Conservation (phyloP, 2,888 invertebrate species). For the Dexiosoma caninum region DNA sequence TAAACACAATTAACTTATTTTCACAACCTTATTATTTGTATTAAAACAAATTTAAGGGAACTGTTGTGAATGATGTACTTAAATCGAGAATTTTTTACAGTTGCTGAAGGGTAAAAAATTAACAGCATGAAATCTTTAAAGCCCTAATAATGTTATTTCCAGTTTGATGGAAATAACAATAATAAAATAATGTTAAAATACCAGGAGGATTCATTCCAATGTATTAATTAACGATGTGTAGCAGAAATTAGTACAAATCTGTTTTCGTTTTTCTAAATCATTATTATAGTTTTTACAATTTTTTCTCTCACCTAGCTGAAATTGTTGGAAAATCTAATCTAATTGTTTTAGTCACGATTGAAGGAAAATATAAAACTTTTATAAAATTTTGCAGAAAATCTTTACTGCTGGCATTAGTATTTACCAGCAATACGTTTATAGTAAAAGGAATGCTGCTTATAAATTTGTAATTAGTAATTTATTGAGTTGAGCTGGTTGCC, state of each 20-base stretch:
- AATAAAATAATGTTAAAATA: no score
- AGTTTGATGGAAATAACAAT: not conserved
- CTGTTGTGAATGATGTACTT: not conserved
- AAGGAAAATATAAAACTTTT: not conserved
- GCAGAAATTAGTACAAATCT: no score
- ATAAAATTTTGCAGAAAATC: not conserved
- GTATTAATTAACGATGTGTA: no score
- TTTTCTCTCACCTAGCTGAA: no score
- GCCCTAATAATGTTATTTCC: not conserved
- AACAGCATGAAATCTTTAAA: not conserved
- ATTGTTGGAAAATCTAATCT: no score
- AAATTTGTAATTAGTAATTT: constrained; percentile 43
- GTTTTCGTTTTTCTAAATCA: no score
- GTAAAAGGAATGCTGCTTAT: not conserved
- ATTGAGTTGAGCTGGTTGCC: constrained; percentile 50
- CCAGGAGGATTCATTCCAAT: no score
- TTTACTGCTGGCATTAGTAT: not conserved
- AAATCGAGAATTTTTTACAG: not conserved
- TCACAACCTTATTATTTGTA: constrained; percentile 53
- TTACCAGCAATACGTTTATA: not conserved
- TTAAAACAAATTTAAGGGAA: not conserved
- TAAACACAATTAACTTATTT: constrained; percentile 63
- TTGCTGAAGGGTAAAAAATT: not conserved
- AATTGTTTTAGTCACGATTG: no score
- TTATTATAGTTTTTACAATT: no score